These are phyloP conservation scores for Mesaphorura yosii DNA, from an alignment of 1,140 invertebrate species.

Conservation along the genomic window DNA sequence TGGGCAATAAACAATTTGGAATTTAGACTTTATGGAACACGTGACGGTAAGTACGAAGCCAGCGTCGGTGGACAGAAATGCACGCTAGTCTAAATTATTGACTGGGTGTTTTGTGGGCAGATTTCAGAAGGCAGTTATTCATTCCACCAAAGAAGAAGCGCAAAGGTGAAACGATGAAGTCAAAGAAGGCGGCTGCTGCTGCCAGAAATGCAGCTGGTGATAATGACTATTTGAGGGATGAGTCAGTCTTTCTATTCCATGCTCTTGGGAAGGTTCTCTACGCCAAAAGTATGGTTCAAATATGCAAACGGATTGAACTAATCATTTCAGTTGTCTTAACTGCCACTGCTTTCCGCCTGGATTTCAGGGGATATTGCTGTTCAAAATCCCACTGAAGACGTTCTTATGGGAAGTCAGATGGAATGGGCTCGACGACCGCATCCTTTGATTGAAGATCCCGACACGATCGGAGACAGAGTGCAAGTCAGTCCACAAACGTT, in stretches of 20 bases:
- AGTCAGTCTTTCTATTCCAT: constrained; percentile 21
- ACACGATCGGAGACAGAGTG: constrained; percentile 17
- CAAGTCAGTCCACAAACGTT: constrained; percentile 25
- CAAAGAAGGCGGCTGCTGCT: neutral
- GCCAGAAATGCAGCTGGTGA: neutral
- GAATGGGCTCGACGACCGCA: neutral
- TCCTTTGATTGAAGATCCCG: constrained; percentile 12
- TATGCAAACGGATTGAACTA: neutral
- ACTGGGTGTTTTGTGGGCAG: neutral
- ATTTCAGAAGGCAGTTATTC: neutral
- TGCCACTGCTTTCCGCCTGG: too few relatives aligned
- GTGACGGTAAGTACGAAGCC: too few relatives aligned
- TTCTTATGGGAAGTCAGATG: too few relatives aligned
- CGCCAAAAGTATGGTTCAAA: constrained; percentile 18
- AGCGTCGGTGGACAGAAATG: too few relatives aligned
- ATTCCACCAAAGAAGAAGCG: neutral
- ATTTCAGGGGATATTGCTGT: too few relatives aligned
- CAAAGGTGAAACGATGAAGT: neutral
- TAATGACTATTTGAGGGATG: constrained; percentile 24
- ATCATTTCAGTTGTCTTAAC: neutral
- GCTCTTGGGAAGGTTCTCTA: constrained; percentile 29
- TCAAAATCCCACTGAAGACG: neutral
- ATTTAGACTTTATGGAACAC: constrained; percentile 16
- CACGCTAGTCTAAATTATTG: too few relatives aligned
- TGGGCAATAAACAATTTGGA: constrained; percentile 25